phyloP scores from a whole-genome alignment of 1,140 invertebrate species.

The Drosophila setifemur region DNA sequence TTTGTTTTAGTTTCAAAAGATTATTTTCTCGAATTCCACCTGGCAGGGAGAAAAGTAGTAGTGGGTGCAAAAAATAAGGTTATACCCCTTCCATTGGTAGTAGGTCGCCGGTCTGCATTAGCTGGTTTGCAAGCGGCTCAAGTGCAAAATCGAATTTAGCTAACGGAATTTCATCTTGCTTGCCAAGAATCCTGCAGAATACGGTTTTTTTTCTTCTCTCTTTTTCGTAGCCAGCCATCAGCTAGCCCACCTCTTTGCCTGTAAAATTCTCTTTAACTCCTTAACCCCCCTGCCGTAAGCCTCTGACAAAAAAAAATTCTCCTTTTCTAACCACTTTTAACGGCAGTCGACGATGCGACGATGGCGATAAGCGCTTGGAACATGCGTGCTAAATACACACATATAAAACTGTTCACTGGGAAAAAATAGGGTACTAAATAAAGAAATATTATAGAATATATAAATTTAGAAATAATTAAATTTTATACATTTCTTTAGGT shows the following conservation, averaged over 20 bases:
- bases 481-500: no score
- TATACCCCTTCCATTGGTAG: no score
- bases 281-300: neutral
- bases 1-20: no score
- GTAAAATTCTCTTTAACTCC: conserved; percentile 1
- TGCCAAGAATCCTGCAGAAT: conserved; percentile 47
- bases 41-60: conserved; percentile 37
- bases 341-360: conserved; percentile 43
- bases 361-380: conserved; percentile 69
- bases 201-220: neutral
- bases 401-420: neutral
- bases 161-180: conserved; percentile 71
- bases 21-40: conserved; percentile 49
- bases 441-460: no score
- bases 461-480: no score
- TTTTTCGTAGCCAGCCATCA: neutral
- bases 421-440: neutral
- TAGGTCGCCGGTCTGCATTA: conserved; percentile 68
- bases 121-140: conserved; percentile 68
- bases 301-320: neutral
- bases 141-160: conserved; percentile 78
- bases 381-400: conserved; percentile 73
- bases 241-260: neutral
- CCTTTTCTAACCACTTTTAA: conserved; percentile 22
- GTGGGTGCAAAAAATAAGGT: neutral